Evolutionary conservation across 2,888 invertebrate genomes (phyloP), one percentile per base, ranked within the genome.

Genomic region (Phania funesta): DNA sequence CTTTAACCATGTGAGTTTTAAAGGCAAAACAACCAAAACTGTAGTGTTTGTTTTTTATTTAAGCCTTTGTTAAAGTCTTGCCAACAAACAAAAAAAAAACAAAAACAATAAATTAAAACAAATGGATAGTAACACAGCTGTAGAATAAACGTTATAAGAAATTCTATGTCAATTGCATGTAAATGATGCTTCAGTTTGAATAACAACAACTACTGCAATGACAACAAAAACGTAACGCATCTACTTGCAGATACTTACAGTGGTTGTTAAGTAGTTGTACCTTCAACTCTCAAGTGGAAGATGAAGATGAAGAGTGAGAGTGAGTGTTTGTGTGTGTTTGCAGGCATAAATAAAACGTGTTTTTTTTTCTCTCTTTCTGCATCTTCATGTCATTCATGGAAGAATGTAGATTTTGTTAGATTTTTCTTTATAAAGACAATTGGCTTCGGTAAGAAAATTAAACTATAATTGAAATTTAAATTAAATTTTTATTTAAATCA

Each of bases 131-230:
- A 56, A 56, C 46, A 62, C 16, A 18, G 41, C 29, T 46, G 20
- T 32, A 32, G 68, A 68, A 60, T 41, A 76, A 70, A 70, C 56
- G 73, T 56, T 50, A 77, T 74, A 74, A 64, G 74, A 65, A 74
- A 68, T 74, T 82, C 68, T 78, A 74, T 82, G 82, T 82, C 82
- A 82, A 82, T 82, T 82, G 74, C 58, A 78, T 82, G 82, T 56
- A 65, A 74, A 82, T 82, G 74, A 56, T 82, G 52, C 64, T 78
- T 74, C 26, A 68, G 54, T 54, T 74, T 73, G 20, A 32, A 58
- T 22, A 71, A 56, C 11, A 65, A 29, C 32, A 62, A 56, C 62
- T 20, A n/a, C 60, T 18, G 58, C 48, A 50, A 18, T 13, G 5
- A 7, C 41, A 44, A 32, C 24, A 46, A 65, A 44, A 20, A 38